A percentile compares a stretch with the other conserved stretches of the same genome.
These are phyloP conservation scores for Maylandia zebra DNA, from an alignment of 2,113 vertebrate species.

Conservation along the genomic window DNA sequence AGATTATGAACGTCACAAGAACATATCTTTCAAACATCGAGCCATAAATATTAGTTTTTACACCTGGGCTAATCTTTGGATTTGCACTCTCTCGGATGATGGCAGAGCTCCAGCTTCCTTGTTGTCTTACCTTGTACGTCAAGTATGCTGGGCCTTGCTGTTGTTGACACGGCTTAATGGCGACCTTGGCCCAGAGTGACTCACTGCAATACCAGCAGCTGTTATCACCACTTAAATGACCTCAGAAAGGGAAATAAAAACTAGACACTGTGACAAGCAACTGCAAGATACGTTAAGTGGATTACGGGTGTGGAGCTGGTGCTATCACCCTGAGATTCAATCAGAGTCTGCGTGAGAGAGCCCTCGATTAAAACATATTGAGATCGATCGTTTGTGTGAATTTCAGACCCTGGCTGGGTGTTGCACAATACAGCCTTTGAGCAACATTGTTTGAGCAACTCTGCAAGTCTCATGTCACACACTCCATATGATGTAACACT, in stretches of 20 bases:
- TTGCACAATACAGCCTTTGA: constrained; percentile 27
- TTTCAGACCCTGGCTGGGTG: background rate
- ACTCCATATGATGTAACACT: background rate
- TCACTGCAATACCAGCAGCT: background rate
- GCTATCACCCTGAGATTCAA: background rate
- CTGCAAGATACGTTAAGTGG: background rate
- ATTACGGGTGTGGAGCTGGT: background rate
- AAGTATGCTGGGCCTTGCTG: background rate
- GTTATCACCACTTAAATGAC: constrained; percentile 2
- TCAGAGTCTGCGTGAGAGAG: background rate
- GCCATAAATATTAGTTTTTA: background rate
- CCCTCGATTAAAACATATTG: background rate
- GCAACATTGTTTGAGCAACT: constrained; percentile 19
- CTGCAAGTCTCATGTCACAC: constrained; percentile 5
- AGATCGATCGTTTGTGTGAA: background rate
- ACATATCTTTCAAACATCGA: background rate
- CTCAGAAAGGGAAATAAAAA: constrained; percentile 20
- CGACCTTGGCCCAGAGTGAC: constrained; percentile 17
- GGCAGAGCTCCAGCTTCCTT: background rate
- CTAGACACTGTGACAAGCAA: background rate
- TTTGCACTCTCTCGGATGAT: background rate
- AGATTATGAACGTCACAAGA: background rate
- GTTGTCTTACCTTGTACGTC: background rate
- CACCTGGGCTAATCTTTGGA: background rate
- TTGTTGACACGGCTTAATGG: background rate